Evolutionary conservation across 2,113 vertebrate species (phyloP), one percentile per base, ranked within the genome.

Genomic region (Eretmochelys imbricata): DNA sequence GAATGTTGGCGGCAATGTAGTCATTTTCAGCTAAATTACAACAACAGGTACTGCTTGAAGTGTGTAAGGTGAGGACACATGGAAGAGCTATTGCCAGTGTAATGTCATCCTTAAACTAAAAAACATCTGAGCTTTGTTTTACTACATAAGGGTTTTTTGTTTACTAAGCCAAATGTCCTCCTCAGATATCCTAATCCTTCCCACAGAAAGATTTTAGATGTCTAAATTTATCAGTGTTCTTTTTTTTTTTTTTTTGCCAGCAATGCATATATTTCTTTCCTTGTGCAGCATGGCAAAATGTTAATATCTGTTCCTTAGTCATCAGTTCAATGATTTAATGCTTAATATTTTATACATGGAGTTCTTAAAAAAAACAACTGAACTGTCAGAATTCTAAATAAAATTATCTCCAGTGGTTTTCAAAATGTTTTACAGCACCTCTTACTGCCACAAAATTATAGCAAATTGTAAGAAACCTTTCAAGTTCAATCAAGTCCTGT

Each of bases 271-370:
- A 54, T 80, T 95, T 96, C 78, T 85, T 93, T 55, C 82, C 89
- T 53, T 82, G 93, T 85, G 54, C 42, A 78, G 38, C 57, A 57
- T 6, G n/a, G 27, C 42, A 94, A 89, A 76, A 93, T 25, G 92
- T 90, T 95, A 96, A 94, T 96, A 93, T 91, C 59, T 10, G 88
- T 95, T 95, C 89, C 85, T 78, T 91, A 38, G 29, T 94, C 89
- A 91, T 91, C 82, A 48, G 49, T 78, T 54, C 19, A 93, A 95
- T 75, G 51, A 46, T 92, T 96, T 91, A 95, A 93, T 78, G 84
- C 81, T 92, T 93, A 75, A 92, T 95, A 94, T 27, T 80, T 96
- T 72, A 89, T n/a, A 76, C 55, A 38, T 1, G 1, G 25, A 49
- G 12, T 46, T 69, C 42, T 50, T 38, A 65, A 69, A 42, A 72